These are phyloP conservation scores for Protaetia brevitarsis DNA, from an alignment of 1,140 invertebrate species.

Conservation along the genomic window DNA sequence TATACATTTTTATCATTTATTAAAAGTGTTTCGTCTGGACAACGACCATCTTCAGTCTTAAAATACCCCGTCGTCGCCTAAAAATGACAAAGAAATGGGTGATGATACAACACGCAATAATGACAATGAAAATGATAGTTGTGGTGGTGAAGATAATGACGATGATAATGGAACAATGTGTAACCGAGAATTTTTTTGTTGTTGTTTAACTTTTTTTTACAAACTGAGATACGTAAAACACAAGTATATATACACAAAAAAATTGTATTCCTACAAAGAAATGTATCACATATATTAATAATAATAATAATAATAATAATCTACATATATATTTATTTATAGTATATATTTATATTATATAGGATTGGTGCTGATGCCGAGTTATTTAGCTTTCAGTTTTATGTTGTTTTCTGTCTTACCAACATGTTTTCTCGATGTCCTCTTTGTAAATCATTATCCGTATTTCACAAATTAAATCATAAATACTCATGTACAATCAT, in stretches of 20 bases:
- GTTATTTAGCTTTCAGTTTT: constrained; percentile 23
- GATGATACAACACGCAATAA: constrained; percentile 31
- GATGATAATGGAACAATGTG: constrained; percentile 50
- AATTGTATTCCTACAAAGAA: constrained; percentile 44
- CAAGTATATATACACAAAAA: constrained; percentile 42
- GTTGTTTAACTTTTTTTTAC: constrained; percentile 34
- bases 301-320: constrained; percentile 40
- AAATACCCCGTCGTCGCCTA: constrained; percentile 30
- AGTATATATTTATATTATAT: constrained; percentile 33
- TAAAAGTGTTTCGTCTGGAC: constrained; percentile 22
- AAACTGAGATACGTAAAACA: constrained; percentile 48
- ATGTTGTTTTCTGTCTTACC: background rate
- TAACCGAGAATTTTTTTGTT: constrained; percentile 40
- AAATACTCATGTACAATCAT: constrained; percentile 40
- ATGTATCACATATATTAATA: constrained; percentile 50
- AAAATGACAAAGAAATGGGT: constrained; percentile 27
- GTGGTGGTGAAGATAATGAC: constrained; percentile 54
- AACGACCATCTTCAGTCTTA: constrained; percentile 41
- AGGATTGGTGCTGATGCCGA: constrained; percentile 47
- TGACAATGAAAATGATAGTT: constrained; percentile 33
- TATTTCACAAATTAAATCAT: constrained; percentile 33
- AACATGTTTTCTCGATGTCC: constrained; percentile 25
- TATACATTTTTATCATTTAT: constrained; percentile 15
- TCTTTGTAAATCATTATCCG: constrained; percentile 24
- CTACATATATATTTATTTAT: constrained; percentile 39